Percentiles rank a stretch among this genome's conserved stretches.
Conservation (phyloP, 1,140 invertebrate species). For the Ceratosolen fusciceps region DNA sequence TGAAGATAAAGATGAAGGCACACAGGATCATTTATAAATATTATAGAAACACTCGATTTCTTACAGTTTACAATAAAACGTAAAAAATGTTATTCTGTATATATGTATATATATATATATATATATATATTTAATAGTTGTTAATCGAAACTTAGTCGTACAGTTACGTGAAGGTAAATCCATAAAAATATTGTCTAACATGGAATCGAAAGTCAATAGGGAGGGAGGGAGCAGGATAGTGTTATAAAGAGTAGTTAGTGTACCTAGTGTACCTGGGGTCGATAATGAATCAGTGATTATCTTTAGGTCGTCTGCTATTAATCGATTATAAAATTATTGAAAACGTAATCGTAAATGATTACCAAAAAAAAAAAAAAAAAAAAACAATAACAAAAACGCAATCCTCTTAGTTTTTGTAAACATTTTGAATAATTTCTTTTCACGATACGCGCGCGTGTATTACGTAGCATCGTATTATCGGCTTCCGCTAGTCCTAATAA, state of each 20-base stretch:
- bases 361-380: too few relatives aligned
- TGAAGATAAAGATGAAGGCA: conserved; percentile 32
- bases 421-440: too few relatives aligned
- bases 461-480: too few relatives aligned
- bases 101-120: too few relatives aligned
- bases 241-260: background rate
- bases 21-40: conserved; percentile 19
- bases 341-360: too few relatives aligned
- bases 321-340: too few relatives aligned
- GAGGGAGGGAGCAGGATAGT: too few relatives aligned
- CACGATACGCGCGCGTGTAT: too few relatives aligned
- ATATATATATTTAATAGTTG: conserved; percentile 21
- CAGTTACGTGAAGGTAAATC: background rate
- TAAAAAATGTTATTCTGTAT: conserved; percentile 28
- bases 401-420: background rate
- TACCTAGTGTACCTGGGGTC: too few relatives aligned
- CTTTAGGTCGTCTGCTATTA: background rate
- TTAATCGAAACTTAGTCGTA: background rate
- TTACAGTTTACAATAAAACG: conserved; percentile 2
- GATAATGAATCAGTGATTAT: conserved; percentile 1
- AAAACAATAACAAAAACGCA: too few relatives aligned
- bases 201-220: background rate
- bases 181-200: background rate
- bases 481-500: background rate
- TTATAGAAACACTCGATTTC: conserved; percentile 34